Conservation (phyloP, 2,797 vertebrate species). For the Chanos chanos region DNA sequence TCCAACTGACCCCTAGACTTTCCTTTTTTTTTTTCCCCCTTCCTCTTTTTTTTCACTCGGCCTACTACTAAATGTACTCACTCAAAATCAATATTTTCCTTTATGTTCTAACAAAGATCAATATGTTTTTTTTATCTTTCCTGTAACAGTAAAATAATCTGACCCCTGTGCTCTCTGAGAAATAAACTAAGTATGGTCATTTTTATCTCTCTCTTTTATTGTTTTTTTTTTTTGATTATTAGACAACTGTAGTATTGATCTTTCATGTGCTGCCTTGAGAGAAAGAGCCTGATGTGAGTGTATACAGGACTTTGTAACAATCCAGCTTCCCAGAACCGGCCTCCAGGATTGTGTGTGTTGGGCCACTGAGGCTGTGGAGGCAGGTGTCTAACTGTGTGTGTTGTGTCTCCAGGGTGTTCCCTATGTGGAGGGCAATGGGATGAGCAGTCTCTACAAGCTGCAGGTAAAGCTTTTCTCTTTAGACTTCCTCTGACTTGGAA, state of each 20-base stretch:
- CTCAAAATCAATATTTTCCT: conserved; percentile 46
- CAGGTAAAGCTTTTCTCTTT: conserved; percentile 78
- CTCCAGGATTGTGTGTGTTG: neutral
- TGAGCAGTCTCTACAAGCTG: conserved; percentile 96
- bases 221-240: conserved; percentile 35
- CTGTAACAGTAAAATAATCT: neutral
- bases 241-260: conserved; percentile 60
- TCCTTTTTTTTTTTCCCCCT: neutral
- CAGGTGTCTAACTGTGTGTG: neutral
- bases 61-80: conserved; percentile 24
- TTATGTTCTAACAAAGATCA: conserved; percentile 39
- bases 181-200: neutral
- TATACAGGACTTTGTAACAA: neutral
- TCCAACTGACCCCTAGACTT: no score
- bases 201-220: conserved; percentile 2
- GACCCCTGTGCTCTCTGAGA: neutral
- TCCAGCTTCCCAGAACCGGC: neutral
- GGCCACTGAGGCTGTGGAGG: no score
- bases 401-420: conserved; percentile 77
- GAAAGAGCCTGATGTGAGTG: conserved; percentile 37
- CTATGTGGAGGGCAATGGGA: conserved; percentile 86
- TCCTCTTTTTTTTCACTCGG: neutral
- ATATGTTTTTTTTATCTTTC: conserved; percentile 25
- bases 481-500: neutral
- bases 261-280: conserved; percentile 56